These are phyloP conservation scores for Hedychridium roseum DNA, from an alignment of 2,888 invertebrate species.

Conservation along the genomic window DNA sequence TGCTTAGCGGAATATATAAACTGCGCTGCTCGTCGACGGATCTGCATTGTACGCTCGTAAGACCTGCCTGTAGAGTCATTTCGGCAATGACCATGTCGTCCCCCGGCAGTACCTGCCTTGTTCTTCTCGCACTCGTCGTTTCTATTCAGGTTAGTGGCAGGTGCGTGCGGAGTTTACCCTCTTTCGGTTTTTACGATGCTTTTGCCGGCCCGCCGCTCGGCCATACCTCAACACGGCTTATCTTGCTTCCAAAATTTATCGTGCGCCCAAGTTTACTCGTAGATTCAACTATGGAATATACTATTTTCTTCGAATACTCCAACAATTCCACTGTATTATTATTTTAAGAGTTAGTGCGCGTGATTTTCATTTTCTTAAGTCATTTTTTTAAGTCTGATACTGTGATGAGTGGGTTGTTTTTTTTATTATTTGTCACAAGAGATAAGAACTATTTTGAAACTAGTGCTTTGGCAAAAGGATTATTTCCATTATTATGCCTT, in stretches of 20 bases:
- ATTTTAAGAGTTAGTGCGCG: too few relatives aligned
- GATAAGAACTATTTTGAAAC: too few relatives aligned
- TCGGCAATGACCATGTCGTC: constrained; percentile 11
- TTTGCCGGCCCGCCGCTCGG: too few relatives aligned
- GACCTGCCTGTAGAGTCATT: constrained; percentile 10
- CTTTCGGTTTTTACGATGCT: not conserved
- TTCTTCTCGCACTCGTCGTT: not conserved
- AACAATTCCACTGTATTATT: not conserved
- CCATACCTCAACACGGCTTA: too few relatives aligned
- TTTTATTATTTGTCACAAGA: too few relatives aligned
- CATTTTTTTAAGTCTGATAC: too few relatives aligned
- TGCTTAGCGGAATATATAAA: constrained; percentile 17
- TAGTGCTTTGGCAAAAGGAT: not conserved
- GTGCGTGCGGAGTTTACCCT: not conserved
- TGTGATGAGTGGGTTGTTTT: too few relatives aligned
- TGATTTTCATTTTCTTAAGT: too few relatives aligned
- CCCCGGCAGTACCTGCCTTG: not conserved
- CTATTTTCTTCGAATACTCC: not conserved
- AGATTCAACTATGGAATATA: not conserved
- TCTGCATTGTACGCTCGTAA: constrained; percentile 22
- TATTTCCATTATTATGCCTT: not conserved
- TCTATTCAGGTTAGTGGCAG: not conserved
- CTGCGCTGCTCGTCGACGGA: constrained; percentile 11
- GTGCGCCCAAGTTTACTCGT: not conserved
- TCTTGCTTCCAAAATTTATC: not conserved